Conservation (phyloP, 2,797 vertebrate species). For the Argyrosomus regius region DNA sequence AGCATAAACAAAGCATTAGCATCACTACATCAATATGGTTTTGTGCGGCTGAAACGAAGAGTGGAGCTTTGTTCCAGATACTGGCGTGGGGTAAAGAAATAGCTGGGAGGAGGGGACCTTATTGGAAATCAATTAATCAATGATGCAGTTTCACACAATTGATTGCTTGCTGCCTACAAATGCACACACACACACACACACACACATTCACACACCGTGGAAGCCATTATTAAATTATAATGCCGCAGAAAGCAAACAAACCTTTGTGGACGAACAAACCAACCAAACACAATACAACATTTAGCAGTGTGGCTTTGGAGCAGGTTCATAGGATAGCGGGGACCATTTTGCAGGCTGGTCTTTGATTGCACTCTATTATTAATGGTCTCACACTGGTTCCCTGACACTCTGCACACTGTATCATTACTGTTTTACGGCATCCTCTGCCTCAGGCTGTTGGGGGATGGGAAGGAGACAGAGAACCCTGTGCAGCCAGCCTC, state of each 20-base stretch:
- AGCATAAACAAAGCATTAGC: slow-evolving; percentile 65
- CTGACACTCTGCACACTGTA: slow-evolving; percentile 70
- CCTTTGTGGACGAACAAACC: slow-evolving; percentile 21
- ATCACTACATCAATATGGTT: slow-evolving; percentile 50
- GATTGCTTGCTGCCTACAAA: slow-evolving; percentile 36
- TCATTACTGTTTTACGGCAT: slow-evolving; percentile 74
- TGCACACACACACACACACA: not conserved
- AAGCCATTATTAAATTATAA: slow-evolving; percentile 28
- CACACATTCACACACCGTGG: not conserved
- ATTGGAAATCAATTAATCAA: slow-evolving; percentile 74
- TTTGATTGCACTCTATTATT: slow-evolving; percentile 75
- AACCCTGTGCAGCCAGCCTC: slow-evolving; percentile 58
- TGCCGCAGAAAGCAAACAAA: slow-evolving; percentile 27
- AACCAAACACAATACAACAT: slow-evolving; percentile 11
- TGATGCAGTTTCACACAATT: slow-evolving; percentile 52
- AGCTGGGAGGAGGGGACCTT: slow-evolving; percentile 47
- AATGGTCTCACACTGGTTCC: slow-evolving; percentile 70
- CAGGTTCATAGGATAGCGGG: slow-evolving; percentile 10
- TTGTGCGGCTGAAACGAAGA: slow-evolving; percentile 29
- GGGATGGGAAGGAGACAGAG: slow-evolving; percentile 69
- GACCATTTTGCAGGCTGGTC: slow-evolving; percentile 46
- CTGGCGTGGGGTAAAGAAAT: slow-evolving; percentile 25
- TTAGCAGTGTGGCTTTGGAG: slow-evolving; percentile 1
- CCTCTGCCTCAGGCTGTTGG: slow-evolving; percentile 64
- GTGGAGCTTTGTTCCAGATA: slow-evolving; percentile 44